Evolutionary conservation across 2,113 vertebrate genomes (phyloP).

Genomic region (Pampusana beccarii): DNA sequence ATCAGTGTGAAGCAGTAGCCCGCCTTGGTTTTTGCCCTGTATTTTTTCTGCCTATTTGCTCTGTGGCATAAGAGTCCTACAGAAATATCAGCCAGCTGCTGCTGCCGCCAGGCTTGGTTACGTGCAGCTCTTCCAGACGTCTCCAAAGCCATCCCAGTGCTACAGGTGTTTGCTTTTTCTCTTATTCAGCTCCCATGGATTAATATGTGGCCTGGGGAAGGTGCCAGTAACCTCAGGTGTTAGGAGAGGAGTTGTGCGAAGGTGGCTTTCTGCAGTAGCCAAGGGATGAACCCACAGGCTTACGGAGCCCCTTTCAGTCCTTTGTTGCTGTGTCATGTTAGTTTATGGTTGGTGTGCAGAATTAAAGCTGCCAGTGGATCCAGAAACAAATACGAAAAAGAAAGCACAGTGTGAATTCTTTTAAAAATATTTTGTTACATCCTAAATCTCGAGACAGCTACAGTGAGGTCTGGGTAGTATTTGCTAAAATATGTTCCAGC

Average conservation of each 20-base stretch:
- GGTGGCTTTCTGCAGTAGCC: neutral
- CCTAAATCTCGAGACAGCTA: neutral
- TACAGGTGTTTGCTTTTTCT: neutral
- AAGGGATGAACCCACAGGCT: neutral
- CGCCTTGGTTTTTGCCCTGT: neutral
- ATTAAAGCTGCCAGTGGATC: neutral
- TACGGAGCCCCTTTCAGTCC: neutral
- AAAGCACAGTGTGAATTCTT: neutral
- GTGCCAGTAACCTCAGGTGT: neutral
- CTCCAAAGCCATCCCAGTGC: neutral
- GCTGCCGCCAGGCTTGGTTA: neutral
- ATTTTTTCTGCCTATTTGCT: neutral
- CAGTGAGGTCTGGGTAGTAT: neutral
- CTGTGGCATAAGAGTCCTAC: neutral
- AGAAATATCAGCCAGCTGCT: neutral
- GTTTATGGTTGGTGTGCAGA: neutral
- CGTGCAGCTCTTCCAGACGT: neutral
- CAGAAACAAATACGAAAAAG: neutral
- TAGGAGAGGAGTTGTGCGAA: neutral
- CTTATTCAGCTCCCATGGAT: neutral
- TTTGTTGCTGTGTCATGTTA: neutral
- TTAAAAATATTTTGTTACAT: neutral
- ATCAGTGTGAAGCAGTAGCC: neutral
- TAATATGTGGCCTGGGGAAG: neutral
- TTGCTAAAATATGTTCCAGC: neutral